phyloP scores from a whole-genome alignment of 1,140 invertebrate genomes.

The Liolophura sinensis region DNA sequence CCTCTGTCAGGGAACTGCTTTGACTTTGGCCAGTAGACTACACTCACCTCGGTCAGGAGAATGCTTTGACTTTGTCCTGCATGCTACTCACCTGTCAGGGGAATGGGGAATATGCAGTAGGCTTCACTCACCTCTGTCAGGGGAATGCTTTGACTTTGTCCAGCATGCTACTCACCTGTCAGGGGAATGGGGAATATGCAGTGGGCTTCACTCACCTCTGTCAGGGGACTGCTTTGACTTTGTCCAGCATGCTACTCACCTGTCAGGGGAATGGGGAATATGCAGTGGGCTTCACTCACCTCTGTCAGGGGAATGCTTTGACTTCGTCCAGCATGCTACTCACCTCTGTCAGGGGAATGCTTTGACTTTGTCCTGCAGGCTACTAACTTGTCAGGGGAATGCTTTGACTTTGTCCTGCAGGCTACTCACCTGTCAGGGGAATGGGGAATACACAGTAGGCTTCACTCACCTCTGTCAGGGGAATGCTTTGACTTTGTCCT shows the following conservation, averaged over 20 bases:
- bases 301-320: neutral
- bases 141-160: neutral
- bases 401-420: neutral
- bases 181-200: neutral
- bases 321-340: neutral
- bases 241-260: neutral
- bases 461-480: neutral
- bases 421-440: no score
- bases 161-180: no score
- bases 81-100: no score
- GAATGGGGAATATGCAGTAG: no score
- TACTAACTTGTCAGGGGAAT: neutral
- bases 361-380: neutral
- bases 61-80: neutral
- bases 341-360: neutral
- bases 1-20: neutral
- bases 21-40: neutral
- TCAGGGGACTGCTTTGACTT: constrained; percentile 69
- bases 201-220: constrained; percentile 74
- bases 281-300: neutral
- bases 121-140: neutral
- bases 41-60: neutral
- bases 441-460: no score
- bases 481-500: neutral
- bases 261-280: no score